Evolutionary conservation across 2,797 vertebrate genomes (phyloP).

Genomic region (Hoplostethus mediterraneus): DNA sequence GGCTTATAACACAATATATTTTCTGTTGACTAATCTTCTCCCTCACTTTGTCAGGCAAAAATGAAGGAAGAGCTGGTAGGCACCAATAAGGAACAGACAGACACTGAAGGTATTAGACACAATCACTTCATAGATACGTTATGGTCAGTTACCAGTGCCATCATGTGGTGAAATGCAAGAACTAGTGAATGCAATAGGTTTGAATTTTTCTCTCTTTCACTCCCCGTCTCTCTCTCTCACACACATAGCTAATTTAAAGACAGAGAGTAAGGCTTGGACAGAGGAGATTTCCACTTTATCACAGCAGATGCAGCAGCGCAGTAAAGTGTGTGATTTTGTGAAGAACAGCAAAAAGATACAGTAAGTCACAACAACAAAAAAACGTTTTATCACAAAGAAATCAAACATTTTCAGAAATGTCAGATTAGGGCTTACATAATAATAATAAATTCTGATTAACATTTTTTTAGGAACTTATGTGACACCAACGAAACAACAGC

Average conservation of each 20-base stretch:
- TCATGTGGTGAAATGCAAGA: slow-evolving; percentile 39
- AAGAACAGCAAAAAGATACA: fast-evolving
- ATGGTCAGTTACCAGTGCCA: slow-evolving; percentile 24
- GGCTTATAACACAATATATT: not conserved
- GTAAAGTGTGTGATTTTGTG: slow-evolving; percentile 69
- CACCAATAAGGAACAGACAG: fast-evolving
- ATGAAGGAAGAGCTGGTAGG: not conserved
- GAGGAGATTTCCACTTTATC: slow-evolving; percentile 43
- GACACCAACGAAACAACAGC: not conserved
- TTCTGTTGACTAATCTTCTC: slow-evolving; percentile 1
- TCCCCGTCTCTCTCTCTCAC: slow-evolving; percentile 20
- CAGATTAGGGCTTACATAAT: not conserved
- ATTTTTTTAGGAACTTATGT: slow-evolving; percentile 66
- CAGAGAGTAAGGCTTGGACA: slow-evolving; percentile 47
- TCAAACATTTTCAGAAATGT: not conserved
- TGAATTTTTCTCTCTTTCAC: not conserved
- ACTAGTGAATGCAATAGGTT: not conserved
- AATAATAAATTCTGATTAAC: slow-evolving; percentile 2
- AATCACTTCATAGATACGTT: not conserved
- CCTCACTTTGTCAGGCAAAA: slow-evolving; percentile 16
- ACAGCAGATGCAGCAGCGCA: not conserved
- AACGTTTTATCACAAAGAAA: not conserved
- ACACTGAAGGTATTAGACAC: slow-evolving; percentile 34
- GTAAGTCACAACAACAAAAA: slow-evolving; percentile 45
- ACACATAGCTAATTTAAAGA: slow-evolving; percentile 42